Evolutionary conservation across 2,888 invertebrate species (phyloP).

Genomic region (Dryococelus australis): DNA sequence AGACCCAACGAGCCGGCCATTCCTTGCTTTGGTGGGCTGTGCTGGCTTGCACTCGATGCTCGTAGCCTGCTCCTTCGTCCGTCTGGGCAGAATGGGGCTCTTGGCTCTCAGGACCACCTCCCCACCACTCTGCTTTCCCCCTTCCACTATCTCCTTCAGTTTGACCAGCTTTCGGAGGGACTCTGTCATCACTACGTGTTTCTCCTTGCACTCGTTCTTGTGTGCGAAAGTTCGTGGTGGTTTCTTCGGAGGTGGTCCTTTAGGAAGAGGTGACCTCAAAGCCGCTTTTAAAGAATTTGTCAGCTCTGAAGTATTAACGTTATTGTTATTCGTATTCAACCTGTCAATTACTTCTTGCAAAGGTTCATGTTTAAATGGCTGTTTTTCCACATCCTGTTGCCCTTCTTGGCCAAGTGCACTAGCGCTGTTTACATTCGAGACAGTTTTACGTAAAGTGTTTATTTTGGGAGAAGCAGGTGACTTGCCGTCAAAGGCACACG

Average conservation of each 20-base stretch:
- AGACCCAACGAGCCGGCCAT: too few species aligned
- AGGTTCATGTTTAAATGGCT: neutral
- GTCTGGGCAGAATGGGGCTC: neutral
- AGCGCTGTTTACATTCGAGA: neutral
- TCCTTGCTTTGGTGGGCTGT: too few species aligned
- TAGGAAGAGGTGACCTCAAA: conserved; percentile 71
- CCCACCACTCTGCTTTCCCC: neutral
- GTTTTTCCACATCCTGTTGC: neutral
- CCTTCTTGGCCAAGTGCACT: neutral
- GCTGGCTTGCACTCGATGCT: neutral
- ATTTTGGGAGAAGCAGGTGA: neutral
- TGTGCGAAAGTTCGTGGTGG: conserved; percentile 73
- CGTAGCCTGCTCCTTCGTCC: neutral
- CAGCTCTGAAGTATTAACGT: conserved; percentile 45
- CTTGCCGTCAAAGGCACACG: neutral
- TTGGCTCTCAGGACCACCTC: neutral
- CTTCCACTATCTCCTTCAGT: neutral
- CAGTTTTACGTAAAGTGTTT: neutral
- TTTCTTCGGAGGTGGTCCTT: conserved; percentile 77
- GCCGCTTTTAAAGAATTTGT: conserved; percentile 71
- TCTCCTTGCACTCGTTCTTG: conserved; percentile 30
- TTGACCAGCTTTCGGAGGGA: neutral
- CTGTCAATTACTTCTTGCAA: neutral
- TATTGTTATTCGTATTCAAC: neutral
- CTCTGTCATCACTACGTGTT: neutral